These are phyloP conservation scores for Sander vitreus DNA, from an alignment of 2,113 vertebrate genomes.

Conservation along the genomic window DNA sequence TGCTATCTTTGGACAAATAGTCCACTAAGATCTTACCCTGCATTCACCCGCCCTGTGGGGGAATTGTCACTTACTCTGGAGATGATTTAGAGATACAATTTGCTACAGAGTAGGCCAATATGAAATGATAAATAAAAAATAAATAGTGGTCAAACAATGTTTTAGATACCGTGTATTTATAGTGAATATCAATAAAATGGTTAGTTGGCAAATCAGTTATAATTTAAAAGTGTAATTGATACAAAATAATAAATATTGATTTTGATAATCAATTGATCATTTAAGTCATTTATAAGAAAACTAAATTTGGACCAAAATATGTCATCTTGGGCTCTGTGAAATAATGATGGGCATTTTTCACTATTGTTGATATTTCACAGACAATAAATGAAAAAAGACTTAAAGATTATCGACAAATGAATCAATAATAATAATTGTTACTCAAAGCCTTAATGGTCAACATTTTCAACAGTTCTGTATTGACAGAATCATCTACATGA, in stretches of 20 bases:
- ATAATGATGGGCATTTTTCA: background rate
- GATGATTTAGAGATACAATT: background rate
- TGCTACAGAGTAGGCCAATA: background rate
- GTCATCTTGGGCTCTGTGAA: background rate
- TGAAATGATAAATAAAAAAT: background rate
- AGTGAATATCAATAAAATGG: background rate
- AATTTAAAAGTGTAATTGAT: background rate
- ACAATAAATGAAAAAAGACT: background rate
- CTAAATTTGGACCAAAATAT: background rate
- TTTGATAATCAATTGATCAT: too few relatives aligned
- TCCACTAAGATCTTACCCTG: conserved; percentile 2
- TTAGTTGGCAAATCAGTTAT: background rate
- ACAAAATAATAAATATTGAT: background rate
- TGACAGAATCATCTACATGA: background rate
- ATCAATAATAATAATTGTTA: too few relatives aligned
- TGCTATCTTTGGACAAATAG: conserved; percentile 57
- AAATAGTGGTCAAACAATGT: background rate
- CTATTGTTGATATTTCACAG: background rate
- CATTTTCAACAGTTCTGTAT: background rate
- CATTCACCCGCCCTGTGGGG: background rate
- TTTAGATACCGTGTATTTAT: background rate
- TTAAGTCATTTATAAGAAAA: background rate
- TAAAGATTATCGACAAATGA: too few relatives aligned
- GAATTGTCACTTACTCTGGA: background rate
- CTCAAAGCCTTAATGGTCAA: too few relatives aligned